These are phyloP conservation scores for Chouioia cunea DNA, from an alignment of 2,888 invertebrate genomes.

Conservation along the genomic window DNA sequence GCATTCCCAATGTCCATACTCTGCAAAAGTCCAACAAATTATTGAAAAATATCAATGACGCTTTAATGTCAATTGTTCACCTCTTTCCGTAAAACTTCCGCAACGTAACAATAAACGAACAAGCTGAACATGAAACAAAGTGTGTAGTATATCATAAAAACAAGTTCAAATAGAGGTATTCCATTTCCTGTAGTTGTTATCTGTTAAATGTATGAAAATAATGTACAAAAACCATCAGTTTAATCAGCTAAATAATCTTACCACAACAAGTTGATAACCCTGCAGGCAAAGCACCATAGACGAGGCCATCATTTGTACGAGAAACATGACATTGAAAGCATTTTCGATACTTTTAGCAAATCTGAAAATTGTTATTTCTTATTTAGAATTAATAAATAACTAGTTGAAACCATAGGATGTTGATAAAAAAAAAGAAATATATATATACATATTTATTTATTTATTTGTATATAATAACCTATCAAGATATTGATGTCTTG, in stretches of 20 bases:
- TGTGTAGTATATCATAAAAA: slow-evolving; percentile 41
- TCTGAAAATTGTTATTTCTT: too few relatives aligned
- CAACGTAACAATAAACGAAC: slow-evolving; percentile 46
- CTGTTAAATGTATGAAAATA: neutral
- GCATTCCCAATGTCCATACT: slow-evolving; percentile 50
- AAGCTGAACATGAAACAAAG: slow-evolving; percentile 38
- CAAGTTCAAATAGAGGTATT: slow-evolving; percentile 30
- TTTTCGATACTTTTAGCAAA: slow-evolving; percentile 48
- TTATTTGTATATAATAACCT: too few relatives aligned
- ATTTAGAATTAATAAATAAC: too few relatives aligned
- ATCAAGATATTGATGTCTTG: slow-evolving; percentile 48
- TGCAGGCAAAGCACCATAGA: slow-evolving; percentile 51
- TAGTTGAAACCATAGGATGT: too few relatives aligned
- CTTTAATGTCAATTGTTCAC: slow-evolving; percentile 28
- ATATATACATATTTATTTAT: too few relatives aligned
- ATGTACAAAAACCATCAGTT: too few relatives aligned
- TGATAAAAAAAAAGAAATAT: too few relatives aligned
- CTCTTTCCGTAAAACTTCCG: slow-evolving; percentile 44
- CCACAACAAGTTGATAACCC: slow-evolving; percentile 52
- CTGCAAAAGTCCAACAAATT: slow-evolving; percentile 46
- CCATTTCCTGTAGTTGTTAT: slow-evolving; percentile 14
- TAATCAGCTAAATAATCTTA: slow-evolving; percentile 33
- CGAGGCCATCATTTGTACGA: slow-evolving; percentile 47
- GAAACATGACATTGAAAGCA: slow-evolving; percentile 51
- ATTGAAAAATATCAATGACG: neutral